phyloP scores from a whole-genome alignment of 2,797 vertebrate genomes.

The Oryzias sinensis region DNA sequence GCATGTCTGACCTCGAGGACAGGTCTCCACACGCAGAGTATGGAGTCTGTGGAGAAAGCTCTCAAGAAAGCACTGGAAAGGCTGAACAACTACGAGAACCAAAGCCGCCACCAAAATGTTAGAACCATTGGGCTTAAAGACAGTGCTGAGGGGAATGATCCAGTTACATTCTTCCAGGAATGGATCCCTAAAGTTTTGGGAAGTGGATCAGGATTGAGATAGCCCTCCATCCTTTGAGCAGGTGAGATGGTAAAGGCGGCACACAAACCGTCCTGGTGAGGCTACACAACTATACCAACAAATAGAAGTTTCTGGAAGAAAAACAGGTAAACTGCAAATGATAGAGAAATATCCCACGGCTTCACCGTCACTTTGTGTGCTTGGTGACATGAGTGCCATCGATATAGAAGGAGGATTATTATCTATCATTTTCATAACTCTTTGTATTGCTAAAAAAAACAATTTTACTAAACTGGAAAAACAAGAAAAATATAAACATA shows the following conservation, averaged over 20 bases:
- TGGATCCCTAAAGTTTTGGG: background rate
- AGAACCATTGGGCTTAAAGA: conserved; percentile 14
- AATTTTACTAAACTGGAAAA: no score
- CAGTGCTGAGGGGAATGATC: background rate
- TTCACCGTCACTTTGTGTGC: no score
- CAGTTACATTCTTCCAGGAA: background rate
- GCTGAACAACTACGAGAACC: background rate
- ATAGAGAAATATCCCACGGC: no score
- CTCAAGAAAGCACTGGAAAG: background rate
- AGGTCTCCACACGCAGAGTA: background rate
- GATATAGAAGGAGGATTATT: no score
- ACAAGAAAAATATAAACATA: no score
- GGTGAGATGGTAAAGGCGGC: no score
- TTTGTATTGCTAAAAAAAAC: no score
- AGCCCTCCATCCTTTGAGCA: background rate
- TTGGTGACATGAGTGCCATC: no score
- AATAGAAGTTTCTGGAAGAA: no score
- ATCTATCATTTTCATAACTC: no score
- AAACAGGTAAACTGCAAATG: no score
- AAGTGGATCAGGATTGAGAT: background rate
- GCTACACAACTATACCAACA: no score
- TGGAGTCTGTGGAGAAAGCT: background rate
- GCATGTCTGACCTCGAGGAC: background rate
- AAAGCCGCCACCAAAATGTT: background rate
- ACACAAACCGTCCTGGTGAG: background rate